A percentile compares a stretch with the other conserved stretches of the same genome.
phyloP scores from a whole-genome alignment of 1,140 invertebrate species.

The Penaeus japonicus region DNA sequence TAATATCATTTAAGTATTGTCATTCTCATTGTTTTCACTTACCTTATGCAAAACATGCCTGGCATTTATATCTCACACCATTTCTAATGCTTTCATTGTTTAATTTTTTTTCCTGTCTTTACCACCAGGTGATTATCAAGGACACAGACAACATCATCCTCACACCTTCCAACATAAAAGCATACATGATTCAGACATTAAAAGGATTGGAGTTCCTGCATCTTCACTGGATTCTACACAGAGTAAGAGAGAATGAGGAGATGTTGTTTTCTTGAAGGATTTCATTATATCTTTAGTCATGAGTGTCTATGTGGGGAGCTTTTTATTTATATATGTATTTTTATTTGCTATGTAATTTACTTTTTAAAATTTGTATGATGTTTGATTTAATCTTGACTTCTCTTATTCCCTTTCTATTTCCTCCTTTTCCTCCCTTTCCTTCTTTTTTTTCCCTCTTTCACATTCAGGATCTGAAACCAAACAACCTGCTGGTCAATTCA shows the following conservation, averaged over 20 bases:
- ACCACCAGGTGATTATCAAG: constrained; percentile 66
- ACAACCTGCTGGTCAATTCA: constrained; percentile 94
- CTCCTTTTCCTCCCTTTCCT: neutral
- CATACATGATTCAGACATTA: constrained; percentile 94
- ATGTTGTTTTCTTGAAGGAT: neutral
- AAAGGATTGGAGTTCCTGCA: constrained; percentile 96
- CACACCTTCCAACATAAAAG: constrained; percentile 92
- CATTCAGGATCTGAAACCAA: constrained; percentile 93
- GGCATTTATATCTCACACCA: neutral
- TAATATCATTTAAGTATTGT: no score
- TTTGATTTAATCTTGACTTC: neutral
- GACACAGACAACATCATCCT: constrained; percentile 75
- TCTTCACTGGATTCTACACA: constrained; percentile 94
- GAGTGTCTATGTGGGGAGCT: neutral
- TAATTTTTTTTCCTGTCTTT: constrained; percentile 61
- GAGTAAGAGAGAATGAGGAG: constrained; percentile 67
- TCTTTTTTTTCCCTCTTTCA: constrained; percentile 61
- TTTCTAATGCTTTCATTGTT: neutral
- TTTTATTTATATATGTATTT: neutral
- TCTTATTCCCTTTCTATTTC: no score
- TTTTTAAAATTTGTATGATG: neutral
- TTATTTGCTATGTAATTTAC: no score
- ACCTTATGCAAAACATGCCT: neutral
- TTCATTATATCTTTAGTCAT: neutral
- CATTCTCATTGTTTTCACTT: no score